Base-by-base conservation (phyloP, 1,140 invertebrate species). In the Nymphalis io region DNA sequence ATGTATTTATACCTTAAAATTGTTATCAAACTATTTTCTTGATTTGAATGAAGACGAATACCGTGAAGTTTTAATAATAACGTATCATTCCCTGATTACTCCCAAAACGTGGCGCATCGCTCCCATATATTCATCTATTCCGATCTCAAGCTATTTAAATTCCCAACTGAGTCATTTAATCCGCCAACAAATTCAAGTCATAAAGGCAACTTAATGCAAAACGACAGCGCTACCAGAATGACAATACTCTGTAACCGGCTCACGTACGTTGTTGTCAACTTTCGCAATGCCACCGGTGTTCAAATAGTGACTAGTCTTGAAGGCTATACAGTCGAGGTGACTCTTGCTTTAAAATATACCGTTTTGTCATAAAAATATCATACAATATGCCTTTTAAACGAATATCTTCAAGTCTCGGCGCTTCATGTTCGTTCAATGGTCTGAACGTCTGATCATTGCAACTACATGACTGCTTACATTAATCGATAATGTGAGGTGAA, bases 181-280 rank as follows among this genome's bases (percentile, higher is more conserved):
- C 73, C 66, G 46, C 60, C 60, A 63, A 72, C 67, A 70, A 72
- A 74, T 78, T 78, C 60, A 70, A 70, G 53, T 48, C 70, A 62
- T 64, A 70, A 73, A 73, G 72, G 61, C 69, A 62, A 68, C 69
- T 70, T 38, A 61, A 77, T 70, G 67, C 69, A 68, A 74, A 83
- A 70, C 69, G 78, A 62, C 72, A 73, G 72, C 77, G 74, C 78
- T 75, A 81, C 74, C 75, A 83, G 79, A 83, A 82, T 74, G 72
- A 79, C 76, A 76, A 80, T 81, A 74, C 69, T 87, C 76, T 71
- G 78, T 80, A 89, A 74, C 75, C 86, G 60, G 51, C 76, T 82
- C 88, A 90, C 88, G 88, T 88, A 84, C 81, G 57, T 48, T 74
- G 81, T 79, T 88, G 84, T 87, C 83, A 85, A 89, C 87, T 90